Conservation (phyloP, 2,888 invertebrate genomes). For the Drosophila anceps region DNA sequence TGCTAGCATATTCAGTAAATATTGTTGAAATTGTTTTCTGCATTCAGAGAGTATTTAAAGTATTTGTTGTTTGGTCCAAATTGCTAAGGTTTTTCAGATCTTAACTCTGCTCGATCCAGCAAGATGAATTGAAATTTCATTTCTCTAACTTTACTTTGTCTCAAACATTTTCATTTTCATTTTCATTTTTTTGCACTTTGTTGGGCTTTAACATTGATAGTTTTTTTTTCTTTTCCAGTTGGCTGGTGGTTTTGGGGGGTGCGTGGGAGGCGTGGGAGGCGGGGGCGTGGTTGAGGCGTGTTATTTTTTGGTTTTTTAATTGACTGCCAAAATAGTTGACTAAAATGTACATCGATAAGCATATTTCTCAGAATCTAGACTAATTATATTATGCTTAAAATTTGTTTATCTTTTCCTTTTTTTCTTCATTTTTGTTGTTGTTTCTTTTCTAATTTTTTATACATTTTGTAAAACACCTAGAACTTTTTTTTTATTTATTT, state of each 20-base stretch:
- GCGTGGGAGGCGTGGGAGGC: slow-evolving; percentile 20
- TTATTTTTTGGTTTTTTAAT: slow-evolving; percentile 55
- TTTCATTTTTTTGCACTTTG: slow-evolving; percentile 24
- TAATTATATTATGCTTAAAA: slow-evolving; percentile 65
- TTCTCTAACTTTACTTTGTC: not conserved
- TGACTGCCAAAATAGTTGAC: slow-evolving; percentile 72
- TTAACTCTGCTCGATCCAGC: not conserved
- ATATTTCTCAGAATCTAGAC: slow-evolving; percentile 37
- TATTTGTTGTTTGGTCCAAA: slow-evolving; percentile 70
- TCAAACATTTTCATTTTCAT: slow-evolving; percentile 9
- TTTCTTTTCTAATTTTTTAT: slow-evolving; percentile 35
- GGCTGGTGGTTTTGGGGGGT: not conserved
- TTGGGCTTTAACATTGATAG: slow-evolving; percentile 2
- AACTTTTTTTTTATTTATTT: slow-evolving; percentile 33
- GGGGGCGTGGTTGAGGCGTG: slow-evolving; percentile 35
- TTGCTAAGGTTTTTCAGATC: slow-evolving; percentile 50
- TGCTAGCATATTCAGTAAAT: slow-evolving; percentile 18
- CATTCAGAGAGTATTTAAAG: slow-evolving; percentile 20
- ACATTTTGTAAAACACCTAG: slow-evolving; percentile 77
- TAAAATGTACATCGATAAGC: slow-evolving; percentile 64
- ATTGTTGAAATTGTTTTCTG: not conserved
- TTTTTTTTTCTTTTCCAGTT: not conserved
- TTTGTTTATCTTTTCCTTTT: slow-evolving; percentile 22
- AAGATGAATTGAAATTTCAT: not conserved
- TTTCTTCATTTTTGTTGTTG: slow-evolving; percentile 23